Percentiles rank a stretch among this genome's conserved stretches.
These are phyloP conservation scores for Aphodius granarius DNA, from an alignment of 2,888 invertebrate species.

Conservation along the genomic window DNA sequence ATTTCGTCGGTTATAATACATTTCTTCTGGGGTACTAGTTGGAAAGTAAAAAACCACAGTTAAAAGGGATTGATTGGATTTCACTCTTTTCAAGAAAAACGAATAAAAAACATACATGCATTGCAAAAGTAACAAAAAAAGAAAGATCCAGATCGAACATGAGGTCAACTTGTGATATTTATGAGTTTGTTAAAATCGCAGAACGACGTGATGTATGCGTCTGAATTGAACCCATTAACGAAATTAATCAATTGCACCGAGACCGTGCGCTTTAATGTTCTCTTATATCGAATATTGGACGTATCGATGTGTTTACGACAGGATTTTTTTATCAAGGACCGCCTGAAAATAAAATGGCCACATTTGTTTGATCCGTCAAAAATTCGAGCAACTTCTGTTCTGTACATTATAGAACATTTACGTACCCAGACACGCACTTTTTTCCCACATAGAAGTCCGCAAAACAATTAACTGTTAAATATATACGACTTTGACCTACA, in stretches of 20 bases:
- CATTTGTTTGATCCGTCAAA: background rate
- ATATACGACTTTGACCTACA: conserved; percentile 13
- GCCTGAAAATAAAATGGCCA: background rate
- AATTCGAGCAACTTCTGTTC: background rate
- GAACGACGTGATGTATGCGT: conserved; percentile 9
- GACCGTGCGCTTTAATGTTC: background rate
- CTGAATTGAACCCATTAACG: conserved; percentile 10
- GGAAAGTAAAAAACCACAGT: too few relatives aligned
- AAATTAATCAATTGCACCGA: background rate
- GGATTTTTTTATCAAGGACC: background rate
- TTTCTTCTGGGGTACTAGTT: too few relatives aligned
- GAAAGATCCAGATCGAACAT: conserved; percentile 5
- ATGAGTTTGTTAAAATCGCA: conserved; percentile 5
- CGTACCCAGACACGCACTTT: background rate
- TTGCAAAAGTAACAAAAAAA: background rate
- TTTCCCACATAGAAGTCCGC: background rate
- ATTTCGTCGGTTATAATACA: too few relatives aligned
- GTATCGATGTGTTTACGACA: background rate
- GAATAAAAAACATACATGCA: background rate
- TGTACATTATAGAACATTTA: background rate
- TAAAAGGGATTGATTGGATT: too few relatives aligned
- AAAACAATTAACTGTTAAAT: conserved; percentile 4
- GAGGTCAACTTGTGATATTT: conserved; percentile 10
- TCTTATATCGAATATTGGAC: background rate
- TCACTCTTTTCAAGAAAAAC: too few relatives aligned